Percentiles rank a stretch among this genome's conserved stretches.
phyloP scores from a whole-genome alignment of 2,888 invertebrate genomes.

The Cremastinae sp. region DNA sequence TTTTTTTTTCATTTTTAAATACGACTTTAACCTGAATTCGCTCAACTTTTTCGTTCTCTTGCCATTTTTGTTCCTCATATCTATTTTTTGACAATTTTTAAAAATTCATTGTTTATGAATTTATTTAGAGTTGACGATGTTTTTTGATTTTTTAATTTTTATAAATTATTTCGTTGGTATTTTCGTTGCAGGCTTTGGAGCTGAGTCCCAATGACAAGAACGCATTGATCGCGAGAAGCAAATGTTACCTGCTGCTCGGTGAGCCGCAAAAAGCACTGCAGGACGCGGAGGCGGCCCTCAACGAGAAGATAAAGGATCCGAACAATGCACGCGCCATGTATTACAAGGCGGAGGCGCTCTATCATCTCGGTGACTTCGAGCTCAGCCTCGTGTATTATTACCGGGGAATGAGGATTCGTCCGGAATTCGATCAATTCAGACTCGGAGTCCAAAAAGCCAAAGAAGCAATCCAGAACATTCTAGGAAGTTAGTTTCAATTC shows the following conservation, averaged over 20 bases:
- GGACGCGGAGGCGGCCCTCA: conserved; percentile 92
- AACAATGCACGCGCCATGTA: conserved; percentile 88
- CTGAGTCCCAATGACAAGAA: conserved; percentile 91
- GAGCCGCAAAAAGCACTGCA: conserved; percentile 90
- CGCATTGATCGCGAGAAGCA: conserved; percentile 93
- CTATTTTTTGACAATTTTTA: background rate
- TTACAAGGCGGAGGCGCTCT: conserved; percentile 95
- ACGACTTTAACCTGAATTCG: background rate
- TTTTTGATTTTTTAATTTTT: conserved; percentile 7
- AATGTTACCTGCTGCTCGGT: conserved; percentile 92
- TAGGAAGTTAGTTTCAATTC: conserved; percentile 82
- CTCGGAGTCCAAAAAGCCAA: conserved; percentile 95
- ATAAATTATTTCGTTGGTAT: background rate
- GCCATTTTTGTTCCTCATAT: background rate
- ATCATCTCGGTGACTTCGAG: conserved; percentile 96
- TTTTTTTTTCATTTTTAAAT: conserved; percentile 17
- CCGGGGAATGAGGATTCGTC: conserved; percentile 90
- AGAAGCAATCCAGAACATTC: conserved; percentile 96
- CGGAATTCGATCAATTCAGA: conserved; percentile 89
- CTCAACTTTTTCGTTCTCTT: background rate
- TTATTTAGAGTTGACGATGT: conserved; percentile 9
- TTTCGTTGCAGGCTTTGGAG: conserved; percentile 89
- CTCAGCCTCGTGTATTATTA: conserved; percentile 95
- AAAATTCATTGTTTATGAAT: background rate
- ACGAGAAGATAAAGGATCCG: conserved; percentile 83